A percentile compares a stretch with the other conserved stretches of the same genome.
Conservation (phyloP, 2,113 vertebrate genomes). For the Gopherus flavomarginatus region DNA sequence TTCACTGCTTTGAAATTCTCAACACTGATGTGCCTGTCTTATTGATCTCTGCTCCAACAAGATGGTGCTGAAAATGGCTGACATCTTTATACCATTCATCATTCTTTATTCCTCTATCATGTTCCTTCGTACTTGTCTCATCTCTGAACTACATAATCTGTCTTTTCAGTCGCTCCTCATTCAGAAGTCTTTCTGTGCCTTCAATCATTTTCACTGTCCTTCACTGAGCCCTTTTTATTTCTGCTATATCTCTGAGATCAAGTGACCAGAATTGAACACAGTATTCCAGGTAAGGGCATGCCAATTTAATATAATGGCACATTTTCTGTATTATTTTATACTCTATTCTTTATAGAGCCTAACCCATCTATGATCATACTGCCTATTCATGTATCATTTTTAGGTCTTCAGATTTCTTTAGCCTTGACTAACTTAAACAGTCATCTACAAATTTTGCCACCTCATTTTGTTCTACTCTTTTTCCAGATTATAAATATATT, state of each 20-base stretch:
- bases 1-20: neutral
- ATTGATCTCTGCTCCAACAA: neutral
- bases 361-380: neutral
- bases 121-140: neutral
- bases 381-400: neutral
- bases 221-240: neutral
- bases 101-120: neutral
- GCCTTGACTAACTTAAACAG: neutral
- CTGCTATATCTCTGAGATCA: neutral
- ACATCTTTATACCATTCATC: neutral
- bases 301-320: neutral
- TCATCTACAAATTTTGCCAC: neutral
- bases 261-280: neutral
- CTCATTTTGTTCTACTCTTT: neutral
- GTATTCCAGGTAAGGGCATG: neutral
- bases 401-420: neutral
- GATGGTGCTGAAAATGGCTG: neutral
- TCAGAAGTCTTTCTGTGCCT: neutral
- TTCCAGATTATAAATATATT: neutral
- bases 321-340: neutral
- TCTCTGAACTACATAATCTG: neutral
- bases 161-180: neutral
- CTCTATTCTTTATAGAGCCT: neutral
- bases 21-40: neutral
- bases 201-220: neutral